Base-by-base conservation (phyloP, 2,113 vertebrate genomes). In the Heterotis niloticus region DNA sequence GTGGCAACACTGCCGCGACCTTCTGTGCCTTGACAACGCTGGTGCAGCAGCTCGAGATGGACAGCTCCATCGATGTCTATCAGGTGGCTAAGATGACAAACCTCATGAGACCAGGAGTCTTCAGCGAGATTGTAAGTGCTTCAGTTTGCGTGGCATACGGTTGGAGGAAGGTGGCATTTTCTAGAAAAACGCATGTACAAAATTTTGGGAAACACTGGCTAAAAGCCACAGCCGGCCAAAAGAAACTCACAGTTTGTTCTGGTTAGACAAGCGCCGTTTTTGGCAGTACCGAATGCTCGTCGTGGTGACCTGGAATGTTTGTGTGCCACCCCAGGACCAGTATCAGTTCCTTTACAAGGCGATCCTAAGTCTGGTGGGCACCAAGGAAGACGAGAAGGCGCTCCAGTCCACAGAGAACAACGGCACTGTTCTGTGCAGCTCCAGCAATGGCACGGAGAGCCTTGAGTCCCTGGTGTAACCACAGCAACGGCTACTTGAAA, bases 291-390 rank as follows among this genome's bases (percentile, higher is more conserved):
- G 34, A 7, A 44, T 7, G 7, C 34, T 44, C 7, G 7, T 7
- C 7, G 34, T 44, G 34, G 34, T 44, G 34, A 44, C 34, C 34
- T 4, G 34, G 34, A n/a, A 44, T 44, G 34, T 7, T 44, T 77
- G 13, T 57, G 17, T n/a, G 44, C 17, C 83, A 74, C 66, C 64
- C 16, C 84, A 99, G 97, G 97, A 99, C 29, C 97, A 98, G 88
- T 98, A 95, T 84, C 96, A 98, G 88, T 99, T 96, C 84, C 93
- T 99, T 79, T 99, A 98, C 90, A 95, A 94, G 84, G 94, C 95
- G 0, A 91, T 99, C 79, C 93, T 99, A 86, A 98, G 97, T 82
- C 93, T 98, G 59, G 95, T 99, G 81, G 95, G 94, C 89, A 95
- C 93, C 57, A 94, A 95, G 84, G 96, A 98, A 86, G 96, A 98